Base-by-base conservation (phyloP, 2,888 invertebrate species). In the Metalampra italica region DNA sequence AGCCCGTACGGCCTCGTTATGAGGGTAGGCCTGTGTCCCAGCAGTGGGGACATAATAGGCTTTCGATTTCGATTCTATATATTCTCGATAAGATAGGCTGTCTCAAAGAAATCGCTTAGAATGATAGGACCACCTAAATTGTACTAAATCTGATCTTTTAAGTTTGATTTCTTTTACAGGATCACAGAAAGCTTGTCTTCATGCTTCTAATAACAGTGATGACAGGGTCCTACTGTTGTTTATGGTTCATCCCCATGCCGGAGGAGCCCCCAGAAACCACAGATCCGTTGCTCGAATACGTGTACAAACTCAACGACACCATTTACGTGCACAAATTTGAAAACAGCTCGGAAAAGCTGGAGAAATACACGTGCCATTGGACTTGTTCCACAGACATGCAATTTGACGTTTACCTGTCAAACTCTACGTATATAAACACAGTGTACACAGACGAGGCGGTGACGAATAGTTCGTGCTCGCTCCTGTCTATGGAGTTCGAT, bases 151-250 rank as follows among this genome's bases (percentile, higher is more conserved):
- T n/a, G n/a, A n/a, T n/a, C n/a, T n/a, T n/a, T n/a, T n/a, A n/a
- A 12, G n/a, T 39, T 34, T 7, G 11, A 30, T 30, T 30, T 44
- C 34, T 44, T 29, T 12, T 47, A 45, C 11, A 90, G 87, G 74
- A 80, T 5, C 90, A 90, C 62, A 91, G 96, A 56, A 95, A 95
- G 75, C 65, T 91, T 0, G 93, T 96, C 46, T 96, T 96, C 66
- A 91, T 95, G 74, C 59, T 87, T 0, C 77, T 96, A 0, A 92
- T 96, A 42, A 57, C 90, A 0, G 56, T 89, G 0, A 95, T 95
- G 91, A 92, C 93, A 0, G 66, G 92, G 0, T 92, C 93, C 0
- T 96, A 92, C 67, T 91, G 92, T n/a, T 82, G 92, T 13, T 91
- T 96, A 53, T 93, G 93, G 77, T 93, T 95, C 60, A 79, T 95